Evolutionary conservation across 2,888 invertebrate species (phyloP).

Genomic region (Cheilosia urbana): DNA sequence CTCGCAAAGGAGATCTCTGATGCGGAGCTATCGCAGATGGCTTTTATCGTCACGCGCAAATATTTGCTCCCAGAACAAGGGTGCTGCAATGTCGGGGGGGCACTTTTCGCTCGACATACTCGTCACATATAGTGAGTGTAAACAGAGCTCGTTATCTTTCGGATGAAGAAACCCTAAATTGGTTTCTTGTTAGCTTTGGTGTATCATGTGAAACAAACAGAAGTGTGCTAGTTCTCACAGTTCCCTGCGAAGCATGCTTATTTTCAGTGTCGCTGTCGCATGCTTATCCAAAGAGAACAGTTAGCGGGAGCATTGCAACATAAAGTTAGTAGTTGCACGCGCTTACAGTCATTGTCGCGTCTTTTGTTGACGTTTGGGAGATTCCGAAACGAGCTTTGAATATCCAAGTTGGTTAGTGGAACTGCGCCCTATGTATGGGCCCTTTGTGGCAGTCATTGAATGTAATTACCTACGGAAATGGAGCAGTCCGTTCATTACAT

Average conservation of each 20-base stretch:
- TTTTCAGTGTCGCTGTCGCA: conserved; percentile 35
- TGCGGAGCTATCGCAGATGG: not conserved
- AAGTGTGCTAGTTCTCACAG: conserved; percentile 60
- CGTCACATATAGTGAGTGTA: not conserved
- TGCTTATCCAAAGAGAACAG: conserved; percentile 23
- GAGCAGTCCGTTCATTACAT: conserved; percentile 66
- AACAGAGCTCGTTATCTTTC: conserved; percentile 22
- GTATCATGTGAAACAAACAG: conserved; percentile 13
- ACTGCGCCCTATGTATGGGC: conserved; percentile 31
- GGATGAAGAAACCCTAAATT: conserved; percentile 20
- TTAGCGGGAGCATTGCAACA: conserved; percentile 39
- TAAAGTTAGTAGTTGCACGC: conserved; percentile 4
- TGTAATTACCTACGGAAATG: conserved; percentile 67
- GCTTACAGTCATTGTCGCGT: not conserved
- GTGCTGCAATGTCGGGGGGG: not conserved
- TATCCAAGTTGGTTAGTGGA: conserved; percentile 5
- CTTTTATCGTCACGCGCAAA: conserved; percentile 19
- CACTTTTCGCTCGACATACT: too few relatives aligned
- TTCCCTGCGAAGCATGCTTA: conserved; percentile 20
- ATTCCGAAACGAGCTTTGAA: conserved; percentile 55
- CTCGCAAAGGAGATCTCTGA: not conserved
- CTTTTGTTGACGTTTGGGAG: conserved; percentile 16
- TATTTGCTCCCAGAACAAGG: conserved; percentile 15
- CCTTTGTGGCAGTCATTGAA: conserved; percentile 43
- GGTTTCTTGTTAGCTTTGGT: conserved; percentile 24